Evolutionary conservation across 2,888 invertebrate genomes (phyloP).

Genomic region (Rotaria macrura): DNA sequence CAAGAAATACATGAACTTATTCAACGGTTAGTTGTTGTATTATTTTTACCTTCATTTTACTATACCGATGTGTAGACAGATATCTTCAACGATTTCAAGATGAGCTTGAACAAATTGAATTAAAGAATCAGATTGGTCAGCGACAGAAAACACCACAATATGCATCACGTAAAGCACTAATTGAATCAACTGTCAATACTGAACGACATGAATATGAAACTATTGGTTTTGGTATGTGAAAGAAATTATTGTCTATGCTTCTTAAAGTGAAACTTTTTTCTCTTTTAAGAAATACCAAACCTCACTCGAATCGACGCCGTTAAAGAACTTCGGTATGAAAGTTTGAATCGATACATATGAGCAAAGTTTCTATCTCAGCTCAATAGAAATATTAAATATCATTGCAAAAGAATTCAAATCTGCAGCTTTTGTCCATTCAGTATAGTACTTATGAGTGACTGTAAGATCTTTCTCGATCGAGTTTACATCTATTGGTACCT

Average conservation of each 20-base stretch:
- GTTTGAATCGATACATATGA: not conserved
- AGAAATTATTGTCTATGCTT: too few relatives aligned
- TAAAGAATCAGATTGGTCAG: not conserved
- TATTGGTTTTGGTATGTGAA: not conserved
- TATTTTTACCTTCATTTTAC: not conserved
- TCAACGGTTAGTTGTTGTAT: not conserved
- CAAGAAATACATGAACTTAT: not conserved
- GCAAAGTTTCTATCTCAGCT: too few relatives aligned
- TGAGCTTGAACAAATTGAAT: not conserved
- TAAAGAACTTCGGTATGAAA: not conserved
- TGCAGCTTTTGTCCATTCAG: too few relatives aligned
- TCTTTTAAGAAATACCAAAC: not conserved
- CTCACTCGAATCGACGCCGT: not conserved
- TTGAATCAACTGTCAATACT: not conserved
- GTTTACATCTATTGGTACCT: too few relatives aligned
- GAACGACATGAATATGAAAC: constrained; percentile 3
- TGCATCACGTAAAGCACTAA: not conserved
- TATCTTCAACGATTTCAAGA: constrained; percentile 2
- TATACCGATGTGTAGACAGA: not conserved
- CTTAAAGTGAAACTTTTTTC: too few relatives aligned
- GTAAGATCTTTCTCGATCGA: too few relatives aligned
- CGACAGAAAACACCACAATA: constrained; percentile 6
- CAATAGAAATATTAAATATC: too few relatives aligned
- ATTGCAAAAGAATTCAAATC: too few relatives aligned
- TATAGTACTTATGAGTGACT: too few relatives aligned